Evolutionary conservation across 2,113 vertebrate genomes (phyloP).

Genomic region (Prietella phreatophila): DNA sequence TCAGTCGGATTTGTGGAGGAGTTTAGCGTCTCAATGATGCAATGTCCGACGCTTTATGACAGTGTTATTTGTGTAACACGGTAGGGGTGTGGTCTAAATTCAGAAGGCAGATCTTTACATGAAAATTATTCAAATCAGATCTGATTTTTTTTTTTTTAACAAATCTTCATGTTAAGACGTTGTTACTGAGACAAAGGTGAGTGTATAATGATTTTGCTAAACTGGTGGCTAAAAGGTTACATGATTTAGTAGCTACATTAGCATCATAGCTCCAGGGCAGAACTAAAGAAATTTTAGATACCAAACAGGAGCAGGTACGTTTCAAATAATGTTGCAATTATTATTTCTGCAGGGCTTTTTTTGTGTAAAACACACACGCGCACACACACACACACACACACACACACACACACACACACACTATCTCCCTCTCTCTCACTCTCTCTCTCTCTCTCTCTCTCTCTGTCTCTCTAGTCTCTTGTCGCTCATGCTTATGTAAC

Average conservation of each 20-base stretch:
- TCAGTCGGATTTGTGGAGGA: not conserved
- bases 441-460: too few species aligned
- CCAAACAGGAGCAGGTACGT: not conserved
- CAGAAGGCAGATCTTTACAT: not conserved
- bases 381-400: conserved; percentile 3
- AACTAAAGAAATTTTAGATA: not conserved
- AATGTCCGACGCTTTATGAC: not conserved
- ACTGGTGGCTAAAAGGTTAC: not conserved
- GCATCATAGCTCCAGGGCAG: not conserved
- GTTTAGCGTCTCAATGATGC: not conserved
- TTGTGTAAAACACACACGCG: not conserved
- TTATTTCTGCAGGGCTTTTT: not conserved
- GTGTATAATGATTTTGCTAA: not conserved
- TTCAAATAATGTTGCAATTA: not conserved
- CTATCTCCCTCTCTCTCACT: not conserved
- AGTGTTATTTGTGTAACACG: not conserved
- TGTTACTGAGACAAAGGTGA: not conserved
- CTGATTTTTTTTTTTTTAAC: not conserved
- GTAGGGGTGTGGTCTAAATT: not conserved
- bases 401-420: not conserved
- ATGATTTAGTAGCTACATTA: not conserved
- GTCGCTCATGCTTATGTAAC: conserved; percentile 2
- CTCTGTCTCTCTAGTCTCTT: not conserved
- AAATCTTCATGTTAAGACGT: not conserved
- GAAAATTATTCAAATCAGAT: not conserved